Percentiles rank a stretch among this genome's conserved stretches.
These are phyloP conservation scores for Baronia brevicornis DNA, from an alignment of 2,888 invertebrate species.

Conservation along the genomic window DNA sequence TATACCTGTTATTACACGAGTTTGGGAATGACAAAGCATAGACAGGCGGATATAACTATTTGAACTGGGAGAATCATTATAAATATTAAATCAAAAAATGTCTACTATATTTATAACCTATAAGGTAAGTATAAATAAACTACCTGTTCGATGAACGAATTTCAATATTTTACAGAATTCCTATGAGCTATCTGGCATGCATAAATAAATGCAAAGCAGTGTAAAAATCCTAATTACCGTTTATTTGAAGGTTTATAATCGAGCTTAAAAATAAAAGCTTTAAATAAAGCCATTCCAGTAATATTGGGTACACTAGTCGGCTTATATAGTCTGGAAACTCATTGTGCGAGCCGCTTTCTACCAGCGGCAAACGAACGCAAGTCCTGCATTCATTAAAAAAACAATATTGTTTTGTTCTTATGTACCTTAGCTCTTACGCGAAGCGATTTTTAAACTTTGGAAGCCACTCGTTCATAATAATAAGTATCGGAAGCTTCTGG, in stretches of 20 bases:
- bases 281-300: slow-evolving; percentile 70
- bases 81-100: slow-evolving; percentile 9
- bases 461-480: slow-evolving; percentile 56
- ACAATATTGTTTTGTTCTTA: slow-evolving; percentile 35
- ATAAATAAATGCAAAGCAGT: slow-evolving; percentile 74
- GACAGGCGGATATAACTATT: slow-evolving; percentile 29
- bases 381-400: slow-evolving; percentile 40
- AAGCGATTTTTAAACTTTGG: slow-evolving; percentile 56
- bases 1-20: background rate
- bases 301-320: slow-evolving; percentile 46
- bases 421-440: slow-evolving; percentile 64
- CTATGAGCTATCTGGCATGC: slow-evolving; percentile 70
- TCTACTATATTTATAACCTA: slow-evolving; percentile 12
- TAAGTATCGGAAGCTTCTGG: slow-evolving; percentile 59
- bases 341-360: slow-evolving; percentile 59
- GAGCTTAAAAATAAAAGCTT: slow-evolving; percentile 64
- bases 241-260: slow-evolving; percentile 35
- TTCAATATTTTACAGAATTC: slow-evolving; percentile 50
- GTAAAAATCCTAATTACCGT: slow-evolving; percentile 45
- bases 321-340: slow-evolving; percentile 48
- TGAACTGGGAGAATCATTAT: slow-evolving; percentile 9
- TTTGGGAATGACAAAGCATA: slow-evolving; percentile 22
- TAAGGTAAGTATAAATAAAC: slow-evolving; percentile 10
- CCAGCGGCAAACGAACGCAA: slow-evolving; percentile 56
- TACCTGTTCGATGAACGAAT: slow-evolving; percentile 12